A percentile compares a stretch with the other conserved stretches of the same genome.
phyloP scores from a whole-genome alignment of 2,113 vertebrate genomes.

The Gymnarchus niloticus region DNA sequence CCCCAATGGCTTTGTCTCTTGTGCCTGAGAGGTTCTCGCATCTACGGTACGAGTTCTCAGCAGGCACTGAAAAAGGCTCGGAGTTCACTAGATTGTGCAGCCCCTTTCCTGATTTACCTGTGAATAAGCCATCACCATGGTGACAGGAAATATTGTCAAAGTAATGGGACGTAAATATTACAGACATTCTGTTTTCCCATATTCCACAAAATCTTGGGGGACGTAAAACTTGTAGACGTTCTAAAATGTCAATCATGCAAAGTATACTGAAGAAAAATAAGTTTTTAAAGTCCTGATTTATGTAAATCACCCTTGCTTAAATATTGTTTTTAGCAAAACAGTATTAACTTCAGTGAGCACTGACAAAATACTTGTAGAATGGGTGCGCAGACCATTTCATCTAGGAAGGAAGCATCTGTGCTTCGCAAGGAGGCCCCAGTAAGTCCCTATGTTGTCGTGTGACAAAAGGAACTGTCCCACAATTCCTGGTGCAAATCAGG shows the following conservation, averaged over 20 bases:
- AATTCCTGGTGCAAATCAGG: slow-evolving; percentile 5
- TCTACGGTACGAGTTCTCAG: not conserved
- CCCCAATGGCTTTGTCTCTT: no score
- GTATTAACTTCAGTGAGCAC: not conserved
- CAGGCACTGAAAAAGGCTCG: not conserved
- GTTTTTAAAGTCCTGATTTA: not conserved
- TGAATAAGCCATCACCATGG: slow-evolving; percentile 4
- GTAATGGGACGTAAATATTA: not conserved
- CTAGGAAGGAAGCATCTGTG: not conserved
- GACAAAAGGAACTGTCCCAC: not conserved
- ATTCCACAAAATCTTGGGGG: not conserved
- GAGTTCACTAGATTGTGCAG: no score
- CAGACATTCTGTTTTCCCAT: not conserved
- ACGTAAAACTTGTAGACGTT: not conserved
- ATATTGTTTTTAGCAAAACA: slow-evolving; percentile 7
- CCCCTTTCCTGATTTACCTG: no score
- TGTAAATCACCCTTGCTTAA: not conserved
- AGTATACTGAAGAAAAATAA: not conserved
- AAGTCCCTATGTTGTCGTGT: not conserved
- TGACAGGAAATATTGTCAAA: not conserved
- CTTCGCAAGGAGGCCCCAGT: not conserved
- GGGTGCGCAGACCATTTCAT: not conserved
- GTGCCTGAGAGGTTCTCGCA: not conserved
- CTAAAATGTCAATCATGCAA: not conserved
- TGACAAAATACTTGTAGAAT: slow-evolving; percentile 8